Evolutionary conservation across 2,797 vertebrate genomes (phyloP).

Genomic region (Karalla daura): DNA sequence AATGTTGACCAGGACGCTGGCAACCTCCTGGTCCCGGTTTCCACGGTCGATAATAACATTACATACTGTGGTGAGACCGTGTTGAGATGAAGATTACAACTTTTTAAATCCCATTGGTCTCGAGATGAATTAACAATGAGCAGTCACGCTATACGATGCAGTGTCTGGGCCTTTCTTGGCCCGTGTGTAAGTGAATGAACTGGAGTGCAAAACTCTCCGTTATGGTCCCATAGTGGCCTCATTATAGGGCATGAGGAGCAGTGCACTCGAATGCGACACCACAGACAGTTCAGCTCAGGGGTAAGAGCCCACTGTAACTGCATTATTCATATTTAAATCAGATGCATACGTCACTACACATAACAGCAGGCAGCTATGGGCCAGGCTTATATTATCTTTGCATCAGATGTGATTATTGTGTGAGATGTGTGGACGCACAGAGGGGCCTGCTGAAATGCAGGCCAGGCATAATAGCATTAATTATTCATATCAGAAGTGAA

Average conservation of each 20-base stretch:
- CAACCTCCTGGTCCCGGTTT: constrained; percentile 15
- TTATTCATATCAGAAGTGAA: constrained; percentile 65
- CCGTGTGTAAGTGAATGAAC: constrained; percentile 49
- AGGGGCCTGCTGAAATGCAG: constrained; percentile 54
- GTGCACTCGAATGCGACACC: constrained; percentile 49
- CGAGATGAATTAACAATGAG: constrained; percentile 63
- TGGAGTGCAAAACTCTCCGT: constrained; percentile 24
- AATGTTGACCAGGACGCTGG: constrained; percentile 29
- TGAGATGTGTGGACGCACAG: constrained; percentile 47
- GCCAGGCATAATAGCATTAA: constrained; percentile 64
- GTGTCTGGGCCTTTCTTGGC: constrained; percentile 42
- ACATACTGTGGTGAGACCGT: constrained; percentile 10
- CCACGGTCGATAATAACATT: constrained; percentile 25
- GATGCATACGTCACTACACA: constrained; percentile 37
- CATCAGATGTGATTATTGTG: constrained; percentile 62
- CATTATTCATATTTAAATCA: constrained; percentile 67
- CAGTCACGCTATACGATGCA: constrained; percentile 48
- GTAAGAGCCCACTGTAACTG: constrained; percentile 53
- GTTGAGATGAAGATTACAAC: constrained; percentile 38
- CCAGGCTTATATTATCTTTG: constrained; percentile 44
- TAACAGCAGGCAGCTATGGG: constrained; percentile 45
- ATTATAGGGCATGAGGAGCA: constrained; percentile 42
- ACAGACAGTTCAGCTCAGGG: constrained; percentile 58
- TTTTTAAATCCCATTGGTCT: constrained; percentile 46
- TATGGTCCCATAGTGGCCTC: constrained; percentile 33